Evolutionary conservation across 2,797 vertebrate genomes (phyloP), one percentile per base, ranked within the genome.

Genomic region (Nyctibius grandis): DNA sequence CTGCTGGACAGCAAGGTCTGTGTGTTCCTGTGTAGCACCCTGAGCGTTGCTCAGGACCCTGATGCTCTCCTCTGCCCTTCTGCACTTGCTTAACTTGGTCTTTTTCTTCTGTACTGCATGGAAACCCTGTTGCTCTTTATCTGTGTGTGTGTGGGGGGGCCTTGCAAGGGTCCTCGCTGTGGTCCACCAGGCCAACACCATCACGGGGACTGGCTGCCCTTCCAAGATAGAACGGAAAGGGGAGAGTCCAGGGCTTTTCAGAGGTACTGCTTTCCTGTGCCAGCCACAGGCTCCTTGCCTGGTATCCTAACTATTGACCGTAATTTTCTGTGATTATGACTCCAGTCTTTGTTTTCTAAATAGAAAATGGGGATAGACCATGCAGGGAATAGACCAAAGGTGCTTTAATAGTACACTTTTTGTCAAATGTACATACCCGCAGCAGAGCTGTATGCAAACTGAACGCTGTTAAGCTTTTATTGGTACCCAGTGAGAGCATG

Each of bases 381-480:
- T 22, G 50, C 20, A 51, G 42, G 50, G 82, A 92, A 26, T 50
- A 60, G 87, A 75, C 88, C 31, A 89, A 91, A 91, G 79, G 34
- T 74, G 9, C 65, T 88, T 81, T 80, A 84, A 72, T 45, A 65
- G 56, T 6, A 25, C 8, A 4, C 8, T 75, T 84, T 36, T 77
- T 91, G 65, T 91, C 65, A 86, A 68, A 74, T 9, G n/a, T 84
- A 29, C 31, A 23, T 50, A 67, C 21, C 15, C 11, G 6, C 33
- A 80, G 72, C 45, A 80, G 87, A 75, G 25, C 34, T 92, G 26
- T 56, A 65, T 88, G 85, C 76, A 92, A 83, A 75, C 65, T 22
- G 72, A 85, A 77, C 83, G 64, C 61, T 88, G 50, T 92, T 88
- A 89, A 86, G 40, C 82, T 85, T 93, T 93, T 88, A 91, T 54